Evolutionary conservation across 2,113 vertebrate genomes (phyloP), one percentile per base, ranked within the genome.

Genomic region (Notothenia coriiceps): DNA sequence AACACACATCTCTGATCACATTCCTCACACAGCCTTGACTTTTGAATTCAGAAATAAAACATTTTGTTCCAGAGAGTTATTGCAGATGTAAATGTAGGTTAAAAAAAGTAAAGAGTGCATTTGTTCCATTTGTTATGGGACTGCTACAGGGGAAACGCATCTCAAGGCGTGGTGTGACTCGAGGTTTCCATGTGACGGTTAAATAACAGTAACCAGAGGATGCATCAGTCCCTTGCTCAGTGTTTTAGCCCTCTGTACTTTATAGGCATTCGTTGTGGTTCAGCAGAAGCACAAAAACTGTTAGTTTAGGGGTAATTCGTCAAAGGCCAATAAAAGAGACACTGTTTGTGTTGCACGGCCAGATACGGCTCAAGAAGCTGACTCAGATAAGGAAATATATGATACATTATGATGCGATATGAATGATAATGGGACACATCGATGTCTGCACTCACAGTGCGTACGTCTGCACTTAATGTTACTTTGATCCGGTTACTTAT

Each of bases 291-390:
- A 47, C 10, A 69, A 72, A 70, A 80, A 54, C 12, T 49, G 46
- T 63, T 55, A 57, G 50, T 70, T 50, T 49, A 71, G 51, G 57
- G 83, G 74, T 85, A 62, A 81, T 70, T 63, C 76, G 49, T 67
- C 44, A 66, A 70, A 11, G 2, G 20, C 80, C 47, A 77, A 88
- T 83, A 84, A 87, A 79, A 73, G 18, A 66, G 46, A 40, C 40
- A 83, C 77, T 84, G 29, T 29, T 3, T 22, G 22, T 22, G 22
- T 29, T 29, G 29, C 29, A 29, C 29, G 29, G 29, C 29, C 29
- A 29, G 29, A 29, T 29, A 29, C 29, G 29, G 29, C 29, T 29
- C 29, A 29, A 29, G 29, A 29, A 29, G 29, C 29, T 29, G 29
- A 29, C 29, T 29, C 29, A 4, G 29, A 29, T 29, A 29, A 29